Evolutionary conservation across 1,140 invertebrate species (phyloP).

Genomic region (Euura saliciscinereae): DNA sequence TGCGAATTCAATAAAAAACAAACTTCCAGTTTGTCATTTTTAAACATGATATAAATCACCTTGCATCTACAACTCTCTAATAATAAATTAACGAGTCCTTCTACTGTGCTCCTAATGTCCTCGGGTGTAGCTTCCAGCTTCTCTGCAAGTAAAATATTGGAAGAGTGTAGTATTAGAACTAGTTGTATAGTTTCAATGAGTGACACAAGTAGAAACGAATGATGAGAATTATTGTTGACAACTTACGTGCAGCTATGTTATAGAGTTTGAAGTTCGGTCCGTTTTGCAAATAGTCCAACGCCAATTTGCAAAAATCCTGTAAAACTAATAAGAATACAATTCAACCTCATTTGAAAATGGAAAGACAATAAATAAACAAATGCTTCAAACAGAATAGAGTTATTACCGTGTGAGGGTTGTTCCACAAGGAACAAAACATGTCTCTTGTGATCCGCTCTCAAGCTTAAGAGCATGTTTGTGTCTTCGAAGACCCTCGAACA

Average conservation of each 20-base stretch:
- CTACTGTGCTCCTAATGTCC: constrained; percentile 58
- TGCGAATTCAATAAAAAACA: constrained; percentile 5
- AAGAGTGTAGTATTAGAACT: background rate
- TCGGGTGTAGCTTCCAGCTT: constrained; percentile 59
- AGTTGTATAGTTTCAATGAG: background rate
- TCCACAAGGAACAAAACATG: constrained; percentile 43
- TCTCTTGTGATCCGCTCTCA: constrained; percentile 45
- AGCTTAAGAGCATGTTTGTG: constrained; percentile 23
- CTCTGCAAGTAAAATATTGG: constrained; percentile 42
- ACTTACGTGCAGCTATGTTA: constrained; percentile 62
- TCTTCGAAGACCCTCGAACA: too few relatives aligned
- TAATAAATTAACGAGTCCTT: constrained; percentile 62
- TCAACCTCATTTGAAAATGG: background rate
- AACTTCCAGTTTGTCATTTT: constrained; percentile 12
- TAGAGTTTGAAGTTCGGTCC: constrained; percentile 67
- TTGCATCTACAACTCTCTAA: constrained; percentile 61
- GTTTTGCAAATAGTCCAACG: constrained; percentile 67
- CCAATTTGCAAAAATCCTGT: constrained; percentile 70
- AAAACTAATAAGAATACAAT: constrained; percentile 57
- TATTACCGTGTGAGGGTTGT: constrained; percentile 44
- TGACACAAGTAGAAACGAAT: background rate
- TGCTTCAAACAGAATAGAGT: constrained; percentile 11
- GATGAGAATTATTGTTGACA: constrained; percentile 6
- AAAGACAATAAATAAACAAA: constrained; percentile 13
- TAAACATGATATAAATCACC: constrained; percentile 42